Conservation (phyloP, 2,888 invertebrate genomes). For the Cataglyphis cursor region DNA sequence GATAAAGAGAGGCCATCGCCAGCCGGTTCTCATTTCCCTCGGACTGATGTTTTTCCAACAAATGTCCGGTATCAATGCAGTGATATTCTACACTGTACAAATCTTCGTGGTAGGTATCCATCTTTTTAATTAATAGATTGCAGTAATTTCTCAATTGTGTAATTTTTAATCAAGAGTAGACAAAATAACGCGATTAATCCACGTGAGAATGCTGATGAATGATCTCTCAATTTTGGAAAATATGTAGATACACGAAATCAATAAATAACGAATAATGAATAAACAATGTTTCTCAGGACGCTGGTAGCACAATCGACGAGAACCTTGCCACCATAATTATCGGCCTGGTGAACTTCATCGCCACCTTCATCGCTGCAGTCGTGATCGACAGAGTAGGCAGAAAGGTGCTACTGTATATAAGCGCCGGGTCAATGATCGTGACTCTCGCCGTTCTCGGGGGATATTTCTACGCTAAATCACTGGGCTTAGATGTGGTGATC, state of each 20-base stretch:
- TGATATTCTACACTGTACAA: slow-evolving; percentile 96
- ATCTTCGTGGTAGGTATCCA: slow-evolving; percentile 90
- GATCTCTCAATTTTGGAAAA: not conserved
- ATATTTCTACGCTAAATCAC: slow-evolving; percentile 92
- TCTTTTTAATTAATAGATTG: not conserved
- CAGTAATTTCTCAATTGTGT: not conserved
- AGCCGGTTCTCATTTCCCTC: slow-evolving; percentile 93
- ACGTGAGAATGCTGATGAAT: not conserved
- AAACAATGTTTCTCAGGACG: slow-evolving; percentile 87
- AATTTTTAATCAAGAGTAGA: not conserved
- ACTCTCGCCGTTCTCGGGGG: slow-evolving; percentile 91
- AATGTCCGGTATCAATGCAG: slow-evolving; percentile 97
- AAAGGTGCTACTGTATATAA: slow-evolving; percentile 95
- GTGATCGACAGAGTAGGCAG: slow-evolving; percentile 97
- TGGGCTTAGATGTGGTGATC: slow-evolving; percentile 87
- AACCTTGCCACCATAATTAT: slow-evolving; percentile 94
- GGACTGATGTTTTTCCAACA: slow-evolving; percentile 99
- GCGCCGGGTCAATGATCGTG: slow-evolving; percentile 92
- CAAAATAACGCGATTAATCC: not conserved
- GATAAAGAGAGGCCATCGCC: slow-evolving; percentile 90
- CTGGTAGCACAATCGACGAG: slow-evolving; percentile 93
- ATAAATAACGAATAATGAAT: not conserved
- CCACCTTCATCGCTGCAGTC: slow-evolving; percentile 94
- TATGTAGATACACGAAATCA: not conserved
- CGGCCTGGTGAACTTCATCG: slow-evolving; percentile 95